These are phyloP conservation scores for Lagodon rhomboides DNA, from an alignment of 2,797 vertebrate genomes.

Conservation along the genomic window DNA sequence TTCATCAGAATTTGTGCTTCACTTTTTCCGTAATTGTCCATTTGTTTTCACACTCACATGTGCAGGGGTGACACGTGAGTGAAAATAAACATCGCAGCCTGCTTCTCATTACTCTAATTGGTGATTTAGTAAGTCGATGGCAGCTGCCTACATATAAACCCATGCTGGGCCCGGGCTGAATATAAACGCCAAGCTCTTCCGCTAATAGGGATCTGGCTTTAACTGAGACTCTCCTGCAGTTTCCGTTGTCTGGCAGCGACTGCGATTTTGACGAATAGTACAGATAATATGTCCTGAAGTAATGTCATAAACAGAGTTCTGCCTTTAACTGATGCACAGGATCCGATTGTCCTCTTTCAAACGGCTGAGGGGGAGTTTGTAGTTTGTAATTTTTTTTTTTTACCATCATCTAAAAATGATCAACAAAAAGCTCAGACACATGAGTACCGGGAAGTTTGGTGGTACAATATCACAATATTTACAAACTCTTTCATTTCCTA, in stretches of 20 bases:
- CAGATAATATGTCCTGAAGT: slow-evolving; percentile 47
- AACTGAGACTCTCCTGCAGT: slow-evolving; percentile 36
- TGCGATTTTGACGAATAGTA: slow-evolving; percentile 20
- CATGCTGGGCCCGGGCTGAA: slow-evolving; percentile 37
- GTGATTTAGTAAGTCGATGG: slow-evolving; percentile 56
- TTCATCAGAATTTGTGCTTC: slow-evolving; percentile 6
- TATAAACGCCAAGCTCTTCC: slow-evolving; percentile 54
- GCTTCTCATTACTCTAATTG: slow-evolving; percentile 69
- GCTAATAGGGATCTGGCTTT: slow-evolving; percentile 42
- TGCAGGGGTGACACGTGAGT: slow-evolving; percentile 39
- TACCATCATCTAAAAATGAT: not conserved
- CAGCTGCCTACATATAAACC: slow-evolving; percentile 56
- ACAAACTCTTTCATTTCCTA: not conserved
- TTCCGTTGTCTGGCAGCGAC: slow-evolving; percentile 45
- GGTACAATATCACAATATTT: not conserved
- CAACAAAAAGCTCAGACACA: slow-evolving; percentile 22
- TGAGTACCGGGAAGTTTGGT: not conserved
- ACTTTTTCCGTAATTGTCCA: slow-evolving; percentile 42
- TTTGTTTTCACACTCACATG: slow-evolving; percentile 61
- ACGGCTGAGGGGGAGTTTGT: not conserved
- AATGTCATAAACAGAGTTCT: slow-evolving; percentile 40
- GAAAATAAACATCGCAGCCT: slow-evolving; percentile 52
- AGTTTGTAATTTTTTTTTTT: not conserved
- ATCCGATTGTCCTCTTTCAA: slow-evolving; percentile 21
- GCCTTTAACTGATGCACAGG: slow-evolving; percentile 1